Conservation (phyloP, 2,113 vertebrate species). For the Chelonoidis abingdonii region DNA sequence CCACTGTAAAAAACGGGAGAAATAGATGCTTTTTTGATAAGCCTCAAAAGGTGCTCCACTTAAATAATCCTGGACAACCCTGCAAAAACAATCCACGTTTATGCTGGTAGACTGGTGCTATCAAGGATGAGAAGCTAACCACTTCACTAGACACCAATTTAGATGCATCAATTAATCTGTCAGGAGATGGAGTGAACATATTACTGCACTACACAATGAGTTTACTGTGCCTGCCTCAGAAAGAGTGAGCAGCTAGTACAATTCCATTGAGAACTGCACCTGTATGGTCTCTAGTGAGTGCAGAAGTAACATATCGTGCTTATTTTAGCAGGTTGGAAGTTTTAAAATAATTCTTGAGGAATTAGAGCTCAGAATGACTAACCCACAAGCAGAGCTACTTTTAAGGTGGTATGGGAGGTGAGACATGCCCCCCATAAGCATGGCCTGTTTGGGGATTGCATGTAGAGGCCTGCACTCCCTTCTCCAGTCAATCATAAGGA, state of each 20-base stretch:
- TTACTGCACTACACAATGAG: not conserved
- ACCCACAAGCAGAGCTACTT: not conserved
- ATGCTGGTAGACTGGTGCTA: not conserved
- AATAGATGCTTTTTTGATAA: slow-evolving; percentile 91
- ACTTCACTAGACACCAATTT: not conserved
- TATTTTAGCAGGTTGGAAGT: not conserved
- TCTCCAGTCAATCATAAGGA: not conserved
- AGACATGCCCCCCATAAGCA: not conserved
- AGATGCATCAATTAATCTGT: not conserved
- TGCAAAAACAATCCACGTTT: slow-evolving; percentile 70
- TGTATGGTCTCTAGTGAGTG: not conserved
- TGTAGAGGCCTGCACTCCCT: not conserved
- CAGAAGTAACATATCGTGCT: not conserved
- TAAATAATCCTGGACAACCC: slow-evolving; percentile 89
- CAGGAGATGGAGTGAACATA: not conserved
- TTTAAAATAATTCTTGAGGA: not conserved
- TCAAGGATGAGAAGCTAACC: not conserved
- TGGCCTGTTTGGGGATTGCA: too few relatives aligned
- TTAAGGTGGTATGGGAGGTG: not conserved
- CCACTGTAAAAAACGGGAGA: slow-evolving; percentile 94
- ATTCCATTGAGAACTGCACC: not conserved
- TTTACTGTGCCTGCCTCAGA: not conserved
- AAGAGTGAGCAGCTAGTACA: not conserved
- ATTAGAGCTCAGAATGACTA: not conserved
- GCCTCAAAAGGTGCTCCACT: slow-evolving; percentile 89